A percentile compares a stretch with the other conserved stretches of the same genome.
Evolutionary conservation across 2,888 invertebrate genomes (phyloP).

Genomic region (Geophilus truncorum): DNA sequence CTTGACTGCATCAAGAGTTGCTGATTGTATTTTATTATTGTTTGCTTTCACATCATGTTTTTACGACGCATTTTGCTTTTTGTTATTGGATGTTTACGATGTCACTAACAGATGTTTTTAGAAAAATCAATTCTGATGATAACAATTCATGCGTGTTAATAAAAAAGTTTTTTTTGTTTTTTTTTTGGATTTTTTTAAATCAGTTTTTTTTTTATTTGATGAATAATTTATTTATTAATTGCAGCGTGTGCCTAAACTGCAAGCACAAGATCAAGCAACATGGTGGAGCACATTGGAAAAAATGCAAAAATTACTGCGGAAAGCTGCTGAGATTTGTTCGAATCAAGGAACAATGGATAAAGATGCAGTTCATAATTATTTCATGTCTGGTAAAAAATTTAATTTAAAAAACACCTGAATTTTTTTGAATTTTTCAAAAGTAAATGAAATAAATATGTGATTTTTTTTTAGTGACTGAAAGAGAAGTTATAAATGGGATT

Average conservation of each 20-base stretch:
- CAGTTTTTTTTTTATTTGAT: conserved; percentile 5
- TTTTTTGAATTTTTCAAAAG: too few species aligned
- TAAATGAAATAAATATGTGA: too few species aligned
- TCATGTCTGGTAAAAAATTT: conserved; percentile 99
- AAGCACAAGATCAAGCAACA: conserved; percentile 91
- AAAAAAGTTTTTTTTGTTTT: too few species aligned
- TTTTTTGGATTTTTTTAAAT: too few species aligned
- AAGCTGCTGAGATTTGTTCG: conserved; percentile 80
- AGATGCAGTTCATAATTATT: conserved; percentile 94
- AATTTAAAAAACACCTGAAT: too few species aligned
- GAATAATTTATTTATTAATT: background rate
- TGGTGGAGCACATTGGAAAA: conserved; percentile 98
- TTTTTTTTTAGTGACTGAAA: conserved; percentile 74
- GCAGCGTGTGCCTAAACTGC: conserved; percentile 85
- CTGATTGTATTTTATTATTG: too few species aligned
- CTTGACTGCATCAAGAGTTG: too few species aligned
- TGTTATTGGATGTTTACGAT: too few species aligned
- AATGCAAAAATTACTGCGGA: conserved; percentile 90
- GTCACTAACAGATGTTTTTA: too few species aligned
- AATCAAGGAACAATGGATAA: conserved; percentile 79
- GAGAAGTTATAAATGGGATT: conserved; percentile 94
- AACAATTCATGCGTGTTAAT: conserved; percentile 34
- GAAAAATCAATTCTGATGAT: too few species aligned
- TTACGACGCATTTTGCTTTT: background rate
- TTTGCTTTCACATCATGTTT: background rate